These are phyloP conservation scores for Rhinichthys klamathensis DNA, from an alignment of 2,113 vertebrate species.

Conservation along the genomic window DNA sequence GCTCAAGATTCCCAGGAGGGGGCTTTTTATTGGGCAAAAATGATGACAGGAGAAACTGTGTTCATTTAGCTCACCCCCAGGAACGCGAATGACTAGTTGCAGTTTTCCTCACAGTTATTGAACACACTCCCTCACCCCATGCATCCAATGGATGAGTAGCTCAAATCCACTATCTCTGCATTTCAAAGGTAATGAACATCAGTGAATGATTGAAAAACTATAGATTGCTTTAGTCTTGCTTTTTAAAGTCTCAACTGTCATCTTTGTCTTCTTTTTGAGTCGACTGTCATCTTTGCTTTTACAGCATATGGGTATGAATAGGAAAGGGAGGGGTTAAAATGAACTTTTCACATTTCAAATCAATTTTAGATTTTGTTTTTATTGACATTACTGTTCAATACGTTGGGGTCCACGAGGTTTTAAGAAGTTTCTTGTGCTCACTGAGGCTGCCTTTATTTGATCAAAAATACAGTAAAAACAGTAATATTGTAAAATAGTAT, in stretches of 20 bases:
- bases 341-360: too few species aligned
- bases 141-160: neutral
- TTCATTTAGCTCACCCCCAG: neutral
- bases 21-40: neutral
- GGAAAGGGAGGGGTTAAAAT: too few species aligned
- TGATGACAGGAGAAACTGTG: neutral
- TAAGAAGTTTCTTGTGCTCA: too few species aligned
- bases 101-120: neutral
- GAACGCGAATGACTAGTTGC: neutral
- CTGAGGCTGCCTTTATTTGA: too few species aligned
- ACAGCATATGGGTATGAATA: too few species aligned
- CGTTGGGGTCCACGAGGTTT: too few species aligned
- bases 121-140: neutral
- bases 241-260: neutral
- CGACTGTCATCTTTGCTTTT: neutral
- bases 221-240: neutral
- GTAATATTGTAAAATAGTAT: too few species aligned
- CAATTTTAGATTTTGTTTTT: too few species aligned
- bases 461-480: too few species aligned
- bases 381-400: too few species aligned
- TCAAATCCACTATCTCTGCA: constrained; percentile 12
- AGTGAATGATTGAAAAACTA: neutral
- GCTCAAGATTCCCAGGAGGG: neutral
- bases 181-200: neutral
- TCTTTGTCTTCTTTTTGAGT: neutral